Base-by-base conservation (phyloP, 2,888 invertebrate genomes). In the Fragum fragum region DNA sequence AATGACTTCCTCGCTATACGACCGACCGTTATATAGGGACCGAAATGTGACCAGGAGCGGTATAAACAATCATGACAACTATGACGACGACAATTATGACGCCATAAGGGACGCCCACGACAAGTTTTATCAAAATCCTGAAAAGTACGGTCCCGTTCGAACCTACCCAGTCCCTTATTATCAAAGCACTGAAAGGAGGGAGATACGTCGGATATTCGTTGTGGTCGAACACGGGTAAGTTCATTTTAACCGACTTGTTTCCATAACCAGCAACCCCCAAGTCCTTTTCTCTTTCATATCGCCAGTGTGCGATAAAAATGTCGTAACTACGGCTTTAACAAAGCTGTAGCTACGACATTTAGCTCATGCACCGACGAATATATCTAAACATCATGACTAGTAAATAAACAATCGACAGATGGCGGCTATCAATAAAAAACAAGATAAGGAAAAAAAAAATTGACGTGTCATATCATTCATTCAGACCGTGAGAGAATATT, bases 81-180 rank as follows among this genome's bases (percentile, higher is more conserved):
- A 69, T 16, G 59, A 74, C 39, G 32, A 66, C 63, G 68, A 36
- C 16, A 55, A 66, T 23, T 80, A 80, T 68, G 80, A 80, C 53
- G 80, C 80, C 11, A 73, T 76, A 18, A 66, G 76, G 59, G 76
- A 76, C 36, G 80, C 80, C 18, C 68, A 53, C 29, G 42, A 29
- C 5, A 80, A 76, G 42, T 80, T 39, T 36, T 39, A 39, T 18
- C 47, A 59, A 21, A 69, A 76, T 55, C 76, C 76, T 3, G 59
- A 42, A 2, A 80, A 76, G 36, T 80, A 76, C 39, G 21, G 36
- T 6, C 28, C 61, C 11, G 42, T 21, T 36, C 39, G 66, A 21
- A 66, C 23, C 18, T 14, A 39, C 11, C 57, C 21, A 5, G 26
- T 47, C n/a, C 18, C 47, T 2, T n/a, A 14, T 18, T 47, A 47